phyloP scores from a whole-genome alignment of 37 sponge, comb jelly and placozoan species.

The Haliclona indistincta region DNA sequence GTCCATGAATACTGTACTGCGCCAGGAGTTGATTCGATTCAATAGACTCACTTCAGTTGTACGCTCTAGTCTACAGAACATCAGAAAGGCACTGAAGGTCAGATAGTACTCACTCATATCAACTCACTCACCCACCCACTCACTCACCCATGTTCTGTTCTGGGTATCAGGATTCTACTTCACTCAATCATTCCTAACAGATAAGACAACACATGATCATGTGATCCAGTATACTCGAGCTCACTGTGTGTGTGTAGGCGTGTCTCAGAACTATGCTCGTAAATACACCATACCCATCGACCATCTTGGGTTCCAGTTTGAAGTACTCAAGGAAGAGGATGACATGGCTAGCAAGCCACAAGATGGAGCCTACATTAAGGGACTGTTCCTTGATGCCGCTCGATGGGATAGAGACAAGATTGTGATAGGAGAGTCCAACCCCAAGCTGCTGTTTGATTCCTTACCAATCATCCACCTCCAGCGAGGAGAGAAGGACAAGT shows the following conservation, averaged over 20 bases:
- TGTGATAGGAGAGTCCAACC: conserved; percentile 83
- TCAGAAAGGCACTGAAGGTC: conserved; percentile 95
- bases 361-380: conserved; percentile 92
- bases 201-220: conserved; percentile 10
- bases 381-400: conserved; percentile 96
- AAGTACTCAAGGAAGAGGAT: conserved; percentile 69
- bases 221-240: no score
- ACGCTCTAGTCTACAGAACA: conserved; percentile 79
- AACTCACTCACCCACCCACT: no score
- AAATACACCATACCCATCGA: conserved; percentile 98
- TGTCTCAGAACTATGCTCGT: conserved; percentile 96
- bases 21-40: conserved; percentile 96
- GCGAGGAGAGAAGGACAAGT: conserved; percentile 79
- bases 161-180: conserved; percentile 99
- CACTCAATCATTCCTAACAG: conserved; percentile 99
- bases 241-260: no score
- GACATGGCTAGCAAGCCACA: conserved; percentile 61
- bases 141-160: conserved; percentile 88
- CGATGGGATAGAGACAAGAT: conserved; percentile 86
- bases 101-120: conserved; percentile 10
- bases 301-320: conserved; percentile 96
- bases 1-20: conserved; percentile 97
- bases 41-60: conserved; percentile 94
- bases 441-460: conserved; percentile 91
- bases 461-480: conserved; percentile 87